A percentile compares a stretch with the other conserved stretches of the same genome.
phyloP scores from a whole-genome alignment of 2,888 invertebrate genomes.

The Platynereis dumerilii region DNA sequence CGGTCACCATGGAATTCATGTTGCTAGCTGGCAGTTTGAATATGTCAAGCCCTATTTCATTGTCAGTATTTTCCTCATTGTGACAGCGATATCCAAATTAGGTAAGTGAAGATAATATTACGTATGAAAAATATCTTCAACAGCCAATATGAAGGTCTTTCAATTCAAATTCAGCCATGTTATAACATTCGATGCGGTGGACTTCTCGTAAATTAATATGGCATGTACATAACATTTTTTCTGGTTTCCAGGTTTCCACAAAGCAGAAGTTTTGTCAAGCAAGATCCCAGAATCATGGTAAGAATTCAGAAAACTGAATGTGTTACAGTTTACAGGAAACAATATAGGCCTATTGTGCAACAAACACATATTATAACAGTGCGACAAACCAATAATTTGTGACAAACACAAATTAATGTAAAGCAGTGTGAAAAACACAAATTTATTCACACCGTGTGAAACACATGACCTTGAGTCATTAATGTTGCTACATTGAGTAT shows the following conservation, averaged over 20 bases:
- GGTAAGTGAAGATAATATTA: constrained; percentile 57
- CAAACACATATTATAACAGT: too few species aligned
- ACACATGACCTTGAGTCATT: too few species aligned
- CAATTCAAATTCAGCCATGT: constrained; percentile 13
- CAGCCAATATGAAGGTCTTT: background rate
- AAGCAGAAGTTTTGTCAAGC: constrained; percentile 57
- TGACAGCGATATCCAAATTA: constrained; percentile 67
- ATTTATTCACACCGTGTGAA: too few species aligned
- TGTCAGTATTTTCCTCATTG: constrained; percentile 65
- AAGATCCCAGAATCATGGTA: constrained; percentile 60
- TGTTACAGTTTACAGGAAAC: too few species aligned
- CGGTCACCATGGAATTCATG: constrained; percentile 45
- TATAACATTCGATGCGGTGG: constrained; percentile 1
- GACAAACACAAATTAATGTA: too few species aligned
- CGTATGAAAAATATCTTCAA: background rate
- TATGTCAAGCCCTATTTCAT: constrained; percentile 65
- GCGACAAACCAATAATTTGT: too few species aligned
- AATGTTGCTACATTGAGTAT: too few species aligned
- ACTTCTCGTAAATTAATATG: background rate
- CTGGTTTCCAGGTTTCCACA: constrained; percentile 62
- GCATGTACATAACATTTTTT: background rate
- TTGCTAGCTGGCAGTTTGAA: constrained; percentile 60
- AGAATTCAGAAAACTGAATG: constrained; percentile 25
- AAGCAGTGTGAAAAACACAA: too few species aligned
- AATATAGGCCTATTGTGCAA: too few species aligned